Percentiles rank a stretch among this genome's conserved stretches.
These are phyloP conservation scores for Gallinago media DNA, from an alignment of 2,113 vertebrate genomes.

Conservation along the genomic window DNA sequence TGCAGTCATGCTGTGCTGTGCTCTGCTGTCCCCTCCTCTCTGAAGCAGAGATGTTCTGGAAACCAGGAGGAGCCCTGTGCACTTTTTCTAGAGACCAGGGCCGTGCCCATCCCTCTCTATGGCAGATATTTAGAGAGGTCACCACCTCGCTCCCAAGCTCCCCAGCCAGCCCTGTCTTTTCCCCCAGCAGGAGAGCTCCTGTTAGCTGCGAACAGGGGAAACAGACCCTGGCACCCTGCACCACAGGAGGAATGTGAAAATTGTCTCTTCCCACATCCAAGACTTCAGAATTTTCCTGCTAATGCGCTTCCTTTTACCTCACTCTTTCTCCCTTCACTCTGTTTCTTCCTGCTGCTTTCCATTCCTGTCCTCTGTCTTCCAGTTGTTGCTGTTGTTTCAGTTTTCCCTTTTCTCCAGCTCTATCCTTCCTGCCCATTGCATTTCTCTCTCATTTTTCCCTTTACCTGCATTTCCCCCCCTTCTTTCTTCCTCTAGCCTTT, in stretches of 20 bases:
- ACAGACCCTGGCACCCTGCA: background rate
- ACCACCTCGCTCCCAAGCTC: background rate
- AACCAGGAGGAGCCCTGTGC: background rate
- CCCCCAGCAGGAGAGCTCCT: background rate
- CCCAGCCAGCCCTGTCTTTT: background rate
- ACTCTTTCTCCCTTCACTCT: background rate
- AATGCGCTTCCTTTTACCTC: background rate
- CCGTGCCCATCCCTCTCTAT: background rate
- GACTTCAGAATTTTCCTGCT: constrained; percentile 4
- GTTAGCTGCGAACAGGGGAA: background rate
- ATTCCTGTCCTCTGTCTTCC: background rate
- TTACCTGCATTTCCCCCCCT: background rate
- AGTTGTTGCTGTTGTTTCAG: background rate
- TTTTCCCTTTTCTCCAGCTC: background rate
- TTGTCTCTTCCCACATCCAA: background rate
- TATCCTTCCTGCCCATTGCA: background rate
- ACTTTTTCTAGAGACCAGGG: background rate
- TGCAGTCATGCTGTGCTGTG: background rate
- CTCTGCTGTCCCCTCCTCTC: background rate
- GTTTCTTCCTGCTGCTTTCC: background rate
- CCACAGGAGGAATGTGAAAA: constrained; percentile 1
- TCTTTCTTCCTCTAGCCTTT: background rate
- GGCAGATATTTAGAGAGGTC: constrained; percentile 40
- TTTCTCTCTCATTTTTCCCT: background rate
- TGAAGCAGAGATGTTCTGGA: background rate